Percentiles rank a stretch among this genome's conserved stretches.
phyloP scores from a whole-genome alignment of 2,888 invertebrate genomes.

The Ornithoptera alexandrae region DNA sequence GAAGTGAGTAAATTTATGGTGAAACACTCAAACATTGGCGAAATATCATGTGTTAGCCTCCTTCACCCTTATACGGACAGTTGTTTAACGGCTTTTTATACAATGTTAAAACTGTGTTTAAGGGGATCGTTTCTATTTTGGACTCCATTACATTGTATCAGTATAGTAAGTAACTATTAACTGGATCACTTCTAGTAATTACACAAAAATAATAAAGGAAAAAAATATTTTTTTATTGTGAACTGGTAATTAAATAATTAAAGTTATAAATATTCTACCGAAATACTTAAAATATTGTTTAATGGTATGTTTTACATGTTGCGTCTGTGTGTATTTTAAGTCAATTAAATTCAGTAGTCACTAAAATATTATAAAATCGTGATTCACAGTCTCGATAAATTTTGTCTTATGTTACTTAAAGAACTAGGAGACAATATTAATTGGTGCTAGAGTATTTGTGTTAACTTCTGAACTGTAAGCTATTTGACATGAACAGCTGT shows the following conservation, averaged over 20 bases:
- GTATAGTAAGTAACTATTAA: constrained; percentile 48
- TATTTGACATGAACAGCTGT: constrained; percentile 5
- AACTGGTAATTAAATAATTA: background rate
- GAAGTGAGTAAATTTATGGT: constrained; percentile 64
- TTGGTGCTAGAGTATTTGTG: background rate
- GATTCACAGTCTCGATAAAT: background rate
- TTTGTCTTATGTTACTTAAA: background rate
- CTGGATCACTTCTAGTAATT: background rate
- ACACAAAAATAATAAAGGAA: background rate
- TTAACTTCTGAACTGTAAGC: constrained; percentile 10
- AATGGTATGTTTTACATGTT: background rate
- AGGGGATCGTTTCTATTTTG: constrained; percentile 54
- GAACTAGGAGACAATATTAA: background rate
- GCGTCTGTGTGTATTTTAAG: background rate
- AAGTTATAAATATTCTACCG: too few species aligned
- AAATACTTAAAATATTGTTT: too few species aligned
- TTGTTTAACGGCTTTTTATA: constrained; percentile 49
- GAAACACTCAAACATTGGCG: constrained; percentile 39
- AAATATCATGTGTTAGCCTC: constrained; percentile 47
- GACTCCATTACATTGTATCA: constrained; percentile 44
- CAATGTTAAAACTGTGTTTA: constrained; percentile 47
- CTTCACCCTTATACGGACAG: constrained; percentile 64
- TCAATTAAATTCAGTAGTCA: background rate
- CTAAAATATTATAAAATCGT: background rate
- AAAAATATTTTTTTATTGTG: background rate